phyloP scores from a whole-genome alignment of 1,140 invertebrate species.

The Anastatus disparis region DNA sequence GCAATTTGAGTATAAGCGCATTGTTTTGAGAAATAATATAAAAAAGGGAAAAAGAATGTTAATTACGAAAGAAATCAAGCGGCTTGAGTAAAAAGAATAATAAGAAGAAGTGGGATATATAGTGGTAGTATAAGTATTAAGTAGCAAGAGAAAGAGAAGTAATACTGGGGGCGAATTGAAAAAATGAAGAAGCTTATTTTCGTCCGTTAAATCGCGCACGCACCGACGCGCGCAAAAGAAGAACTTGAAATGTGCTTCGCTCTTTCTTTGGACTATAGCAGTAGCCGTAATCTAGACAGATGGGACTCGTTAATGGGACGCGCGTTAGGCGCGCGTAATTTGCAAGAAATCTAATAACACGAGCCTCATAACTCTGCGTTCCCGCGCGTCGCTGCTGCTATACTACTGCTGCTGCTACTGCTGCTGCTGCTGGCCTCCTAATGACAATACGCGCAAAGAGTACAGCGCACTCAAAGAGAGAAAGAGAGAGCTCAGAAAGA shows the following conservation, averaged over 20 bases:
- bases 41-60: no score
- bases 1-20: background rate
- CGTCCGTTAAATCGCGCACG: constrained; percentile 46
- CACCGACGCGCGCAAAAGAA: constrained; percentile 30
- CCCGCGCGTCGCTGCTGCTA: constrained; percentile 47
- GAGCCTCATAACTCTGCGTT: constrained; percentile 50
- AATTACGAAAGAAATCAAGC: constrained; percentile 17
- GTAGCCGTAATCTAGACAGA: constrained; percentile 56
- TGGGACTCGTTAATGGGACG: constrained; percentile 59
- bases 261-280: constrained; percentile 31
- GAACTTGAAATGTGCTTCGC: constrained; percentile 10
- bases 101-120: no score
- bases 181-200: constrained; percentile 26
- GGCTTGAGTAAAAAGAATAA: background rate
- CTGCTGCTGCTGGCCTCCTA: no score
- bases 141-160: background rate
- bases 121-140: no score
- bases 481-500: constrained; percentile 19
- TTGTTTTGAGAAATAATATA: background rate
- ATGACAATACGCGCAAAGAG: constrained; percentile 53
- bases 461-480: constrained; percentile 27
- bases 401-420: no score
- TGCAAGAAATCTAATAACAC: constrained; percentile 61
- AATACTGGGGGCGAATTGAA: constrained; percentile 11
- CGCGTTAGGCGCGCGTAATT: constrained; percentile 53